A percentile compares a stretch with the other conserved stretches of the same genome.
Conservation (phyloP, 2,113 vertebrate genomes). For the Hyla sarda region DNA sequence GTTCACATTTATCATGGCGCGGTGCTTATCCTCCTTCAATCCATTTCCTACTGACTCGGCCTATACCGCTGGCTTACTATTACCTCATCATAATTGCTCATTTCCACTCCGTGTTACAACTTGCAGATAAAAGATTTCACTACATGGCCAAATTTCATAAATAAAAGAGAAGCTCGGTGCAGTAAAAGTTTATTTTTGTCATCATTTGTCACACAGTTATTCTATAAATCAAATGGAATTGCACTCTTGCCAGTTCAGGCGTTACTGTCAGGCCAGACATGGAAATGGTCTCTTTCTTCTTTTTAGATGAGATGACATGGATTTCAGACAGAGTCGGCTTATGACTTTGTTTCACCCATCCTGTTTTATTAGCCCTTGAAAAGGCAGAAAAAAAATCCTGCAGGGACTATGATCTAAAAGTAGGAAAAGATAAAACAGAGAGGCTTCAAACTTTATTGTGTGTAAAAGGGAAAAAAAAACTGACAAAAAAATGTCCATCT, state of each 20-base stretch:
- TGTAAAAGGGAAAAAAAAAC: neutral
- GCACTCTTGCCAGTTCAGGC: slow-evolving; percentile 79
- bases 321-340: slow-evolving; percentile 82
- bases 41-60: slow-evolving; percentile 85
- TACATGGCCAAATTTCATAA: slow-evolving; percentile 89
- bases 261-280: slow-evolving; percentile 79
- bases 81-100: slow-evolving; percentile 88
- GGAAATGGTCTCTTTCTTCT: slow-evolving; percentile 87
- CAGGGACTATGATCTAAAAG: slow-evolving; percentile 72
- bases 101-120: slow-evolving; percentile 89
- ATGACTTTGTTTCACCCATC: slow-evolving; percentile 83
- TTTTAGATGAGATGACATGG: slow-evolving; percentile 84
- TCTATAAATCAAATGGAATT: slow-evolving; percentile 85
- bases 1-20: slow-evolving; percentile 90
- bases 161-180: slow-evolving; percentile 87
- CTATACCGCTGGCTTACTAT: slow-evolving; percentile 80
- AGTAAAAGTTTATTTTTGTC: slow-evolving; percentile 93
- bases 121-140: slow-evolving; percentile 88
- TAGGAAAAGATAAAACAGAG: slow-evolving; percentile 70
- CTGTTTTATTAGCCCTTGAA: slow-evolving; percentile 78
- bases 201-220: slow-evolving; percentile 86
- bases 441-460: neutral
- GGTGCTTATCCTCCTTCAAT: slow-evolving; percentile 84
- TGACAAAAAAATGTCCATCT: neutral
- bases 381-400: slow-evolving; percentile 67